Conservation (phyloP, 2,888 invertebrate genomes). For the Macrophya alboannulata region DNA sequence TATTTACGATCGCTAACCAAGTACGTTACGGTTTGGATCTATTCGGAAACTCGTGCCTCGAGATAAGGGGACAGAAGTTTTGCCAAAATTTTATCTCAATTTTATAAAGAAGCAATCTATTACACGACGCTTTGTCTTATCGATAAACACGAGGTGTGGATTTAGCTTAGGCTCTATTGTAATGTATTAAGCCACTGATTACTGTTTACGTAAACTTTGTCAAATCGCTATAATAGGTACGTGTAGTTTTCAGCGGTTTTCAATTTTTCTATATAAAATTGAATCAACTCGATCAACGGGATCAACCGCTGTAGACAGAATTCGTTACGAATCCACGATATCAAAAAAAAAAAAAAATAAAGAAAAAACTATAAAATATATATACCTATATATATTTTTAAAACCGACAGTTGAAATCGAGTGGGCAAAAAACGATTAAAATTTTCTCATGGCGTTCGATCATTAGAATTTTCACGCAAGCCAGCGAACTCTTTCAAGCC, state of each 20-base stretch:
- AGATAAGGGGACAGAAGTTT: slow-evolving; percentile 37
- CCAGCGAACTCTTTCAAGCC: slow-evolving; percentile 74
- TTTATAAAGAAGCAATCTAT: slow-evolving; percentile 22
- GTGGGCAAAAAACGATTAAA: slow-evolving; percentile 74
- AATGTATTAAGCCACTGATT: slow-evolving; percentile 8
- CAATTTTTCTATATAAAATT: not conserved
- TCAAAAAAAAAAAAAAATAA: too few species aligned
- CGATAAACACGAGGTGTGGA: not conserved
- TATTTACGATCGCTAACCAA: not conserved
- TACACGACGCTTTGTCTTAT: slow-evolving; percentile 39
- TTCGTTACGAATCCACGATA: not conserved
- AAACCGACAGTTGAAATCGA: slow-evolving; percentile 8
- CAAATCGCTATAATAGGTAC: not conserved
- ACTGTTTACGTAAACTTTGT: not conserved
- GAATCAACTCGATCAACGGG: not conserved
- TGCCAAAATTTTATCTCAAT: slow-evolving; percentile 34
- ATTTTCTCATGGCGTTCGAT: slow-evolving; percentile 77
- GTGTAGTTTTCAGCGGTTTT: not conserved
- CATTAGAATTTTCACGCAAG: slow-evolving; percentile 78
- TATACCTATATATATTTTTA: not conserved
- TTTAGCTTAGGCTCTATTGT: not conserved
- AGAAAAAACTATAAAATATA: not conserved
- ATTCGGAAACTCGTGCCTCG: slow-evolving; percentile 3
- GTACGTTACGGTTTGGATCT: slow-evolving; percentile 3
- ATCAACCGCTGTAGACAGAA: not conserved